Base-by-base conservation (phyloP, 2,113 vertebrate species). In the Cepphus grylle region DNA sequence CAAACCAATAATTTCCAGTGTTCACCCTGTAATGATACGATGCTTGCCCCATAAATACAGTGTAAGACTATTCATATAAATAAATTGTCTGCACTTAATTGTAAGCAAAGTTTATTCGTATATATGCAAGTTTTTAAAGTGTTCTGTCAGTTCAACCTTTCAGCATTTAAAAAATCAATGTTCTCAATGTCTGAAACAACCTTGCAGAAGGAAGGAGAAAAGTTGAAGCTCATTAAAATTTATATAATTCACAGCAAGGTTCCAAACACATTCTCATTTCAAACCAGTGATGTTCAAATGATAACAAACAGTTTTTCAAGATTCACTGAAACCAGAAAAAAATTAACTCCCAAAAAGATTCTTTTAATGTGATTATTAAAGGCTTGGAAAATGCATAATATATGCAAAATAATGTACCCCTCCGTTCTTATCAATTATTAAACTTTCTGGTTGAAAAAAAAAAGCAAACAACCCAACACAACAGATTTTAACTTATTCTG, bases 1-100 rank as follows among this genome's bases (percentile, higher is more conserved):
- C 82, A 94, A 91, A 74, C 40, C 15, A 86, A 81, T 88, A 84
- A 90, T 88, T 91, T 93, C 36, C 50, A 59, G 26, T 81, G 47
- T 50, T 93, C 62, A 19, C 15, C 79, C 43, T 74, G 6, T 87
- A 94, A 77, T 81, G 71, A 34, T 47, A 59, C 0, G 0, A 59
- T 91, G 36, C 25, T 92, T 87, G 27, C 20, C 29, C 47, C 27
- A 79, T 80, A 96, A 90, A 94, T 78, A 88, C 19, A 29, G 8
- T 77, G 26, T 86, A 71, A 95, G n/a, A 61, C 15, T n/a, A 52
- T 50, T 63, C 12, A 29, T 73, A 67, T 38, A 71, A 94, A 90
- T 63, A 80, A 79, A 61, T 76, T 53, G 15, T n/a, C 71, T 81
- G 38, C 49, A 77, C 38, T 61, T 89, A 66, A 19, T 71, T 78